Evolutionary conservation across 2,888 invertebrate genomes (phyloP).

Genomic region (Himalopsyche japonica): DNA sequence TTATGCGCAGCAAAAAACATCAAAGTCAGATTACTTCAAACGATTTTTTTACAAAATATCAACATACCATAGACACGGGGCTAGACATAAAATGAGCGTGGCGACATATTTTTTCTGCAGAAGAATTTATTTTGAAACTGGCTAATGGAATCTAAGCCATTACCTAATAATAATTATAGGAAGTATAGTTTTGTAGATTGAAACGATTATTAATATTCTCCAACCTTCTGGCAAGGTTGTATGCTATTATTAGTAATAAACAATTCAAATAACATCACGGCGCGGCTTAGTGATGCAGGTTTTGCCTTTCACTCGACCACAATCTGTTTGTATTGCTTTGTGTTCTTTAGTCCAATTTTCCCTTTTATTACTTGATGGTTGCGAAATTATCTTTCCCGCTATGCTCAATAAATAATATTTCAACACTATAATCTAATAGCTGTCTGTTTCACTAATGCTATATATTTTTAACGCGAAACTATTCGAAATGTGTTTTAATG

Average conservation of each 20-base stretch:
- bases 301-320: not conserved
- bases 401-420: no score
- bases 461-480: no score
- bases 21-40: not conserved
- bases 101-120: not conserved
- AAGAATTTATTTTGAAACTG: not conserved
- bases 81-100: not conserved
- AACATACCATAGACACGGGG: not conserved
- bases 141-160: not conserved
- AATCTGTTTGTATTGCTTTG: no score
- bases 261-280: not conserved
- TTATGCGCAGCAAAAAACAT: not conserved
- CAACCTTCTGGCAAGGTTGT: not conserved
- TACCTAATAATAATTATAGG: not conserved
- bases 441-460: no score
- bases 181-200: not conserved
- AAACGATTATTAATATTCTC: not conserved
- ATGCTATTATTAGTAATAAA: not conserved
- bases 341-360: no score
- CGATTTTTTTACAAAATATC: not conserved
- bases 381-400: not conserved
- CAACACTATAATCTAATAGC: no score
- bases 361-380: not conserved
- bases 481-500: no score
- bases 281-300: not conserved